These are phyloP conservation scores for Danaus melanippus DNA, from an alignment of 1,140 invertebrate genomes.

Conservation along the genomic window DNA sequence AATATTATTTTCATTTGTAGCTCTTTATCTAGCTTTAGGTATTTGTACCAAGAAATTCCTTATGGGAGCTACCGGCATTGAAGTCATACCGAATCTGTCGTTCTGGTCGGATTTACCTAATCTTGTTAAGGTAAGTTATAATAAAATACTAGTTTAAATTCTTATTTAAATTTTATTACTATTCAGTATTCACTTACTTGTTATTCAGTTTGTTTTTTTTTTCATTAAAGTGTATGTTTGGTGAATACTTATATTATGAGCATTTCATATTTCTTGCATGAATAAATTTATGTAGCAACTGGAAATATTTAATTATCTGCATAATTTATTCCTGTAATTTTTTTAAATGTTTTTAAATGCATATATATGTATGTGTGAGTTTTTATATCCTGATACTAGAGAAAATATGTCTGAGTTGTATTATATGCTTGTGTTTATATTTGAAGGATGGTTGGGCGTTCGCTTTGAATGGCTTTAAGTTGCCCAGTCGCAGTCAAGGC, in stretches of 20 bases:
- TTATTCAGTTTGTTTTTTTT: too few relatives aligned
- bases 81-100: slow-evolving; percentile 73
- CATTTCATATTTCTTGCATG: too few relatives aligned
- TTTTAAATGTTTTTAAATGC: slow-evolving; percentile 1
- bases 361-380: too few relatives aligned
- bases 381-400: too few relatives aligned
- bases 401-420: neutral
- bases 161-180: too few relatives aligned
- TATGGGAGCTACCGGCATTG: slow-evolving; percentile 72
- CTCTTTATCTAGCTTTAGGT: slow-evolving; percentile 66
- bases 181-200: too few relatives aligned
- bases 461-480: slow-evolving; percentile 57
- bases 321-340: neutral
- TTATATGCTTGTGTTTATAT: slow-evolving; percentile 7
- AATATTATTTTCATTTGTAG: slow-evolving; percentile 58
- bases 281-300: too few relatives aligned
- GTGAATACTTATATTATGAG: too few relatives aligned
- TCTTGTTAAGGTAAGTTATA: slow-evolving; percentile 67
- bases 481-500: slow-evolving; percentile 41
- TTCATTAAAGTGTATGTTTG: too few relatives aligned
- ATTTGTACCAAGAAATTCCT: slow-evolving; percentile 71
- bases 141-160: neutral
- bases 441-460: slow-evolving; percentile 69
- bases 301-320: too few relatives aligned
- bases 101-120: slow-evolving; percentile 73